Conservation (phyloP, 2,797 vertebrate species). For the Eleutherodactylus coqui region DNA sequence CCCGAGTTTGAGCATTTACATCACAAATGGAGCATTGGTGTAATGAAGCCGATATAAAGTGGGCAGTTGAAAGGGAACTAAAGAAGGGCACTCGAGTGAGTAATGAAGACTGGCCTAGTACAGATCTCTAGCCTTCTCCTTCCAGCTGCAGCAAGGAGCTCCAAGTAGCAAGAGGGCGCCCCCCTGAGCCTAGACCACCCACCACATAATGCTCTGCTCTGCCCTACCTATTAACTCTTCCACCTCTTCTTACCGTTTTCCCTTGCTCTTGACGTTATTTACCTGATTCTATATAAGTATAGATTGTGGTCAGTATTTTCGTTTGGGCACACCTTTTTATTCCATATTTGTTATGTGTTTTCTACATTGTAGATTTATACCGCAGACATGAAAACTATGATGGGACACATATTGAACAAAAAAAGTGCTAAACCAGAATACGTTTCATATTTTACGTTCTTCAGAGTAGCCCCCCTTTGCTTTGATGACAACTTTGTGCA, state of each 20-base stretch:
- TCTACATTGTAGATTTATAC: too few species aligned
- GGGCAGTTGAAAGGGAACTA: slow-evolving; percentile 88
- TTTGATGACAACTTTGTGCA: too few species aligned
- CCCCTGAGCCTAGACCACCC: slow-evolving; percentile 77
- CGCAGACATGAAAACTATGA: too few species aligned
- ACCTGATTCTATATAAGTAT: not conserved
- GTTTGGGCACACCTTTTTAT: too few species aligned
- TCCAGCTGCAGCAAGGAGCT: slow-evolving; percentile 79
- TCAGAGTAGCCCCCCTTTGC: too few species aligned
- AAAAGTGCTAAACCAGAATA: too few species aligned
- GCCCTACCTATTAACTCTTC: slow-evolving; percentile 57
- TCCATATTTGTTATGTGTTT: too few species aligned
- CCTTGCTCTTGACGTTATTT: not conserved
- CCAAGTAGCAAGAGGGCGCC: slow-evolving; percentile 67
- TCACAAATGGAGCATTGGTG: slow-evolving; percentile 87
- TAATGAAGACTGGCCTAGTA: slow-evolving; percentile 93
- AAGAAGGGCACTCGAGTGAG: slow-evolving; percentile 99
- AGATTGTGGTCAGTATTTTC: not conserved
- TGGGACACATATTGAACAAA: too few species aligned
- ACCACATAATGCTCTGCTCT: slow-evolving; percentile 66
- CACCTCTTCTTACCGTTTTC: not conserved
- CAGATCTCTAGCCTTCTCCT: slow-evolving; percentile 76
- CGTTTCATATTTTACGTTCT: too few species aligned
- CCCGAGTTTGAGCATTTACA: slow-evolving; percentile 95
- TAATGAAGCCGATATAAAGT: slow-evolving; percentile 90